Conservation (phyloP, 2,113 vertebrate species). For the Otus sunia region DNA sequence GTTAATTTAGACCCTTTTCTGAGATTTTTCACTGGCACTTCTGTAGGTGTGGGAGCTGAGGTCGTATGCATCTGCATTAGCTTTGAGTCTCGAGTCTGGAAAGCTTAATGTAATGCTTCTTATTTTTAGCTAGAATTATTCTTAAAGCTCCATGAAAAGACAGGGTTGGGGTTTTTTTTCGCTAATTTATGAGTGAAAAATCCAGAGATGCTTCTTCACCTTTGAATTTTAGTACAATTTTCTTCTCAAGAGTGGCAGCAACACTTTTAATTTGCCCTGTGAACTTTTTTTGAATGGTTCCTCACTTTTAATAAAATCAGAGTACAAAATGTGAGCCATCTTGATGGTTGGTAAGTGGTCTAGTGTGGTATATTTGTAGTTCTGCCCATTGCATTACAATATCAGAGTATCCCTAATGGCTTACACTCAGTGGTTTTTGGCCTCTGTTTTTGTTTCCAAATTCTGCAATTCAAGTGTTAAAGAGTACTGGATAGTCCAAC, state of each 20-base stretch:
- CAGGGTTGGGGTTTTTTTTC: fast-evolving
- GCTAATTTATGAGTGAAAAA: neutral
- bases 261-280: fast-evolving
- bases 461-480: fast-evolving
- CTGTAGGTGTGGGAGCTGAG: neutral
- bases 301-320: fast-evolving
- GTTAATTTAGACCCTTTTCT: neutral
- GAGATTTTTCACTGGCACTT: neutral
- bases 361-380: fast-evolving
- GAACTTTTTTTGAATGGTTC: neutral
- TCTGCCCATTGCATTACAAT: fast-evolving
- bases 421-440: fast-evolving
- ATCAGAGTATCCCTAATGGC: neutral
- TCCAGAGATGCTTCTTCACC: neutral
- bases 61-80: neutral
- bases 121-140: neutral
- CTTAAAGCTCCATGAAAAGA: neutral
- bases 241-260: neutral
- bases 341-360: fast-evolving
- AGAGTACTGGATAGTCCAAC: neutral
- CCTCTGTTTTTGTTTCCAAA: fast-evolving
- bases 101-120: neutral
- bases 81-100: neutral
- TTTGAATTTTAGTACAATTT: neutral
- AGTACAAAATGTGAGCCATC: fast-evolving